phyloP scores from a whole-genome alignment of 2,797 vertebrate species.

The Tenualosa ilisha region DNA sequence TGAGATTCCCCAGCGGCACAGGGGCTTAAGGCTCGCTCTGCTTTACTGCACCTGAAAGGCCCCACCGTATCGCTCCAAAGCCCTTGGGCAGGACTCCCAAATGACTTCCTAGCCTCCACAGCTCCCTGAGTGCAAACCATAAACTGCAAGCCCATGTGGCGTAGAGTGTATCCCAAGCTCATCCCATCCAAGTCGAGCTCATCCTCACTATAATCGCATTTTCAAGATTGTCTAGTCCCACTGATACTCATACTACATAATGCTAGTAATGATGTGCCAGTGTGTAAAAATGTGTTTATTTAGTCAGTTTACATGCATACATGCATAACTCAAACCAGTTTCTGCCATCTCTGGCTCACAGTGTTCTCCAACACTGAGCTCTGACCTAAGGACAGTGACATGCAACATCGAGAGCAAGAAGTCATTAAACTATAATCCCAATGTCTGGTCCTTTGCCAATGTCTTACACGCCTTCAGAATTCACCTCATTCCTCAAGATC shows the following conservation, averaged over 20 bases:
- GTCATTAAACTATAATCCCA: background rate
- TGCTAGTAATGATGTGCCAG: too few species aligned
- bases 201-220: background rate
- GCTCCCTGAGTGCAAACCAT: background rate
- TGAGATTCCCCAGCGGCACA: background rate
- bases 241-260: too few species aligned
- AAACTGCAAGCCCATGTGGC: background rate
- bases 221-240: too few species aligned
- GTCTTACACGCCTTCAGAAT: background rate
- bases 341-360: too few species aligned
- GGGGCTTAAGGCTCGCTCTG: conserved; percentile 3
- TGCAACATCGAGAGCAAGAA: background rate
- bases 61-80: background rate
- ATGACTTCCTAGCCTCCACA: background rate
- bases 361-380: background rate
- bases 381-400: background rate
- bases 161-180: background rate
- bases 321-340: too few species aligned
- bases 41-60: conserved; percentile 2
- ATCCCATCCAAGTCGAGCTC: background rate
- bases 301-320: too few species aligned
- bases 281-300: too few species aligned
- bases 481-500: background rate
- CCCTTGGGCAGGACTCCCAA: too few species aligned
- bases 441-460: background rate